These are phyloP conservation scores for Athetis lepigone DNA, from an alignment of 2,888 invertebrate species.

Conservation along the genomic window DNA sequence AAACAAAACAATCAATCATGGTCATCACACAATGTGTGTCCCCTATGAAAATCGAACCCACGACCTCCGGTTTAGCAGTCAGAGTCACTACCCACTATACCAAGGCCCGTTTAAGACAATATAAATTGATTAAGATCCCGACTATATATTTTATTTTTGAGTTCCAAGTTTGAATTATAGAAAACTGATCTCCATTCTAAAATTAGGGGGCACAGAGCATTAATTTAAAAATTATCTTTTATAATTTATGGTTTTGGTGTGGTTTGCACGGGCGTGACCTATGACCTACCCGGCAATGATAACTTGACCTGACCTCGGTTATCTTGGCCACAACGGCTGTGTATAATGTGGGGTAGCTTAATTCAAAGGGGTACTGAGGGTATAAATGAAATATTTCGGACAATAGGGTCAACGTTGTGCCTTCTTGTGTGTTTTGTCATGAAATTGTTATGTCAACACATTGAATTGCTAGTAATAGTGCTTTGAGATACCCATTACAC, in stretches of 20 bases:
- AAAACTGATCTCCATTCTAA: conserved; percentile 23
- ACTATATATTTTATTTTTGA: conserved; percentile 30
- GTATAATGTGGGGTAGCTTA: conserved; percentile 42
- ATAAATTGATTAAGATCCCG: conserved; percentile 36
- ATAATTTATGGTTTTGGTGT: conserved; percentile 10
- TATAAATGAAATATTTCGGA: conserved; percentile 48
- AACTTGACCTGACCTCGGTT: conserved; percentile 50
- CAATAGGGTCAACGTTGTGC: conserved; percentile 37
- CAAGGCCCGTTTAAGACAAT: no score
- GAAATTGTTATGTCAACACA: conserved; percentile 5
- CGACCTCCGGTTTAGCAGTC: no score
- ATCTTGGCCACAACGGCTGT: conserved; percentile 42
- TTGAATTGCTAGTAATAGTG: background rate
- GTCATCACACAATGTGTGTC: no score
- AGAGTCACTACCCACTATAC: no score
- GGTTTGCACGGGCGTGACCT: conserved; percentile 15
- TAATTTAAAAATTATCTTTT: conserved; percentile 29
- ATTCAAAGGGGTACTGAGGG: conserved; percentile 48
- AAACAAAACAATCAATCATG: no score
- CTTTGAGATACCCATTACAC: no score
- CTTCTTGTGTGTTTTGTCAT: conserved; percentile 10
- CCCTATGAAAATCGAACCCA: no score
- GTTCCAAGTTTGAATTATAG: background rate
- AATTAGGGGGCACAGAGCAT: conserved; percentile 27
- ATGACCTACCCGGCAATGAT: conserved; percentile 37